Evolutionary conservation across 2,888 invertebrate species (phyloP).

Genomic region (Pristionchus fissidentatus): DNA sequence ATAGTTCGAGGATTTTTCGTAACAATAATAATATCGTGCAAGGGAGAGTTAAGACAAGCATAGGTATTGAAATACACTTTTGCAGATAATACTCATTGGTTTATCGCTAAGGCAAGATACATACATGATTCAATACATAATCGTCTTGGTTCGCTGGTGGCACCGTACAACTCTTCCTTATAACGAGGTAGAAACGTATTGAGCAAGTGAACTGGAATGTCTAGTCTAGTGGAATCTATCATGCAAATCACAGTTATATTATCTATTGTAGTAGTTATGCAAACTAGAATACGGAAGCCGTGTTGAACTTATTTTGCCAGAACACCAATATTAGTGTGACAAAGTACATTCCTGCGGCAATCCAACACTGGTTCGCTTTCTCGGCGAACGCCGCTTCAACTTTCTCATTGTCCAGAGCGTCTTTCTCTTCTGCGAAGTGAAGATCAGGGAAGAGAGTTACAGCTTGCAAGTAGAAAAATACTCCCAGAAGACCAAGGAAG

Average conservation of each 20-base stretch:
- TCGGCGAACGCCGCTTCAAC: constrained; percentile 68
- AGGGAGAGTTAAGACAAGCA: no score
- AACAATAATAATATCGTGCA: no score
- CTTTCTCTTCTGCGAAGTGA: constrained; percentile 62
- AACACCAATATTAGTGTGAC: constrained; percentile 76
- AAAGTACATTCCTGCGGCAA: constrained; percentile 78
- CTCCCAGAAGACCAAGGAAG: constrained; percentile 74
- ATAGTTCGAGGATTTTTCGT: no score
- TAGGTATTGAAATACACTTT: no score
- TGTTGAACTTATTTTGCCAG: constrained; percentile 76
- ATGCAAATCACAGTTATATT: not conserved
- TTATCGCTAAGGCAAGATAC: no score
- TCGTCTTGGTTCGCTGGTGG: not conserved
- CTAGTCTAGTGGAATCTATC: not conserved
- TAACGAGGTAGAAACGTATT: not conserved
- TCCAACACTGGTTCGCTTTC: constrained; percentile 78
- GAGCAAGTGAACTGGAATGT: constrained; percentile 37
- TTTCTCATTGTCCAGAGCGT: constrained; percentile 35
- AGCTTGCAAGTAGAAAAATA: constrained; percentile 74
- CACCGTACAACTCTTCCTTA: not conserved
- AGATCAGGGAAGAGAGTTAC: constrained; percentile 75
- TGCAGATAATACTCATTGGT: no score
- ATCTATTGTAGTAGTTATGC: not conserved
- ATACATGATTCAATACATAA: no score
- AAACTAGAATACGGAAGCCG: constrained; percentile 59